Percentiles rank a stretch among this genome's conserved stretches.
These are phyloP conservation scores for Chlorodrepanis virens DNA, from an alignment of 2,113 vertebrate genomes.

Conservation along the genomic window DNA sequence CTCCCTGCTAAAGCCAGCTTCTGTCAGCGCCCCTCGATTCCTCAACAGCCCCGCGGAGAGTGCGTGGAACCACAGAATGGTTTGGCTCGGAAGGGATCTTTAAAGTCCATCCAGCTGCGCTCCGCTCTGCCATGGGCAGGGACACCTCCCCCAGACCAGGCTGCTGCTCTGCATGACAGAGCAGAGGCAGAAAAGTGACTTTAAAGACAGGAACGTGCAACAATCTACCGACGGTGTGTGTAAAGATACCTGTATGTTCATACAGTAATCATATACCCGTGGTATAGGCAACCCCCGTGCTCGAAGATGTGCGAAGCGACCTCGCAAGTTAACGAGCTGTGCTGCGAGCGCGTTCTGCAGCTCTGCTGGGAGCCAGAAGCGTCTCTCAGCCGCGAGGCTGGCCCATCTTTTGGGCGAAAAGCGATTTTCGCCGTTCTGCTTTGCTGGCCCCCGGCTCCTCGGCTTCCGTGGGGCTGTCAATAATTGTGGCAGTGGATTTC, in stretches of 20 bases:
- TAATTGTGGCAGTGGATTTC: not conserved
- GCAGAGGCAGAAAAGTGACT: not conserved
- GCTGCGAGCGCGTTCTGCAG: not conserved
- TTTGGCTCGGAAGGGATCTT: not conserved
- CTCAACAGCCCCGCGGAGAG: fast-evolving
- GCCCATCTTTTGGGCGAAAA: not conserved
- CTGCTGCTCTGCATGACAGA: fast-evolving
- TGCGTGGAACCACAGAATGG: fast-evolving
- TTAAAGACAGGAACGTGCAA: fast-evolving
- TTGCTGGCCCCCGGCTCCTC: not conserved
- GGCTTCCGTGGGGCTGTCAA: not conserved
- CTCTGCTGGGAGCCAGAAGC: not conserved
- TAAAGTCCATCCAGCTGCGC: not conserved
- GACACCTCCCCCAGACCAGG: too few species aligned
- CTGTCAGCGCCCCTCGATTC: not conserved
- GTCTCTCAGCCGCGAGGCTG: not conserved
- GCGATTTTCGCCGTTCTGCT: not conserved
- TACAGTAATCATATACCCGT: fast-evolving
- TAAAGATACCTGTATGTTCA: fast-evolving
- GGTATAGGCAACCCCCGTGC: fast-evolving
- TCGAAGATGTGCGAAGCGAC: not conserved
- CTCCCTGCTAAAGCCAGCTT: fast-evolving
- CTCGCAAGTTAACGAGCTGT: fast-evolving
- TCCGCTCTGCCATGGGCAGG: not conserved
- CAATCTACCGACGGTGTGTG: fast-evolving